Conservation (phyloP, 2,113 vertebrate genomes). For the Hippocampus zosterae region DNA sequence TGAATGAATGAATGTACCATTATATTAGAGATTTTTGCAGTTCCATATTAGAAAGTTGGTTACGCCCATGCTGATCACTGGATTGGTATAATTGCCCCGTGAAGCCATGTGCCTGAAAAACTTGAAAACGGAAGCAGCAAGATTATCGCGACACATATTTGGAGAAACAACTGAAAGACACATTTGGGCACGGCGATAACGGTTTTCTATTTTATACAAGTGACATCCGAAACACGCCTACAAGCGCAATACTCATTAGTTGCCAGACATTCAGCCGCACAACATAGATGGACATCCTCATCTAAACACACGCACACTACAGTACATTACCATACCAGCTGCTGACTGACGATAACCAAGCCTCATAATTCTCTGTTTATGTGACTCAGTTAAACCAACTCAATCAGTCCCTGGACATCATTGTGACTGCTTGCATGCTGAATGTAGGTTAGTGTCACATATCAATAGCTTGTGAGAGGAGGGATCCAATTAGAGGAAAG, state of each 20-base stretch:
- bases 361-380: background rate
- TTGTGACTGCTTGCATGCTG: constrained; percentile 7
- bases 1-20: background rate
- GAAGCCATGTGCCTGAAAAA: background rate
- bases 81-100: background rate
- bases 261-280: background rate
- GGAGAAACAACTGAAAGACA: background rate
- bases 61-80: background rate
- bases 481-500: constrained; percentile 36
- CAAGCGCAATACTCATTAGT: constrained; percentile 1
- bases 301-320: background rate
- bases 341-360: background rate
- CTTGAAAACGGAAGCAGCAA: background rate
- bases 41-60: background rate
- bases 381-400: constrained; percentile 3
- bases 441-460: constrained; percentile 23
- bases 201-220: background rate
- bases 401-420: background rate
- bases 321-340: background rate
- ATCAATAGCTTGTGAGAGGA: constrained; percentile 10
- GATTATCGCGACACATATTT: background rate
- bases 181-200: background rate
- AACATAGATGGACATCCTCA: background rate
- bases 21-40: background rate
- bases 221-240: background rate